Evolutionary conservation across 2,888 invertebrate genomes (phyloP).

Genomic region (Trilocha varians): DNA sequence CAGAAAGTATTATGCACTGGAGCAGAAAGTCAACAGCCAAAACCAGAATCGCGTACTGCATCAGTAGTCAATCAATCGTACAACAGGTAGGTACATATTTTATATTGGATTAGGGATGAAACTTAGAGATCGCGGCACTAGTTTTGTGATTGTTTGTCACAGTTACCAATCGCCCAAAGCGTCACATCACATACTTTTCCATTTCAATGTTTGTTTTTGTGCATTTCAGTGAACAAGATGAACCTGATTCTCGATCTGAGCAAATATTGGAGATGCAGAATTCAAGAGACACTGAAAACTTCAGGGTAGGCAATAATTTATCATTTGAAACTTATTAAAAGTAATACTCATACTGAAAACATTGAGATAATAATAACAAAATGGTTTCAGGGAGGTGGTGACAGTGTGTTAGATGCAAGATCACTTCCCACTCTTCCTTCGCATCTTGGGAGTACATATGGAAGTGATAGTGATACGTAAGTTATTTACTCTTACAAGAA

Average conservation of each 20-base stretch:
- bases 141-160: too few relatives aligned
- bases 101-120: too few relatives aligned
- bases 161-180: too few relatives aligned
- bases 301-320: constrained; percentile 36
- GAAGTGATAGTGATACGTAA: constrained; percentile 61
- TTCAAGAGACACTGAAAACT: constrained; percentile 53
- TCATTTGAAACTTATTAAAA: not conserved
- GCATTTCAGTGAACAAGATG: constrained; percentile 56
- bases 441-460: constrained; percentile 47
- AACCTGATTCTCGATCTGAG: constrained; percentile 56
- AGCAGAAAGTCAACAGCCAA: constrained; percentile 40
- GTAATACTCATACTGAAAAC: not conserved
- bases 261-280: constrained; percentile 55
- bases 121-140: too few relatives aligned
- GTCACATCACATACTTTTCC: too few relatives aligned
- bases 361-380: not conserved
- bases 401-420: constrained; percentile 35
- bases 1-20: constrained; percentile 45
- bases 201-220: too few relatives aligned
- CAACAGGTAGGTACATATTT: constrained; percentile 56
- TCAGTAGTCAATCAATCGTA: constrained; percentile 59
- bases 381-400: constrained; percentile 39
- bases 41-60: constrained; percentile 43
- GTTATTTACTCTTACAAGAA: not conserved
- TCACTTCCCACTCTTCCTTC: constrained; percentile 45